These are phyloP conservation scores for Nestor notabilis DNA, from an alignment of 2,113 vertebrate species.

Conservation along the genomic window DNA sequence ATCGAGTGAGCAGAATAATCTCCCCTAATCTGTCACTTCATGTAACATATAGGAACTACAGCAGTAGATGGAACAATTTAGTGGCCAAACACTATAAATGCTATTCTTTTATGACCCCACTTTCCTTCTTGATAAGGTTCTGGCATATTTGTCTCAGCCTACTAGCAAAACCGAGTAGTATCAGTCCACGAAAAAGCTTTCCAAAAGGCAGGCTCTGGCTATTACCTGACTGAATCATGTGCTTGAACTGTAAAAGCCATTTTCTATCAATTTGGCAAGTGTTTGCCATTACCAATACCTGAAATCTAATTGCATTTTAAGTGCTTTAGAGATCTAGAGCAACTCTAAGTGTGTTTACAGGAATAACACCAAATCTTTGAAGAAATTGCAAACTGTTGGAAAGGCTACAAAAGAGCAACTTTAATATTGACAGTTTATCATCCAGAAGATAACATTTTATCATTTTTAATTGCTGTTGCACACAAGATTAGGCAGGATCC, in stretches of 20 bases:
- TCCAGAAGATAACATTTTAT: background rate
- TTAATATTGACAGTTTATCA: background rate
- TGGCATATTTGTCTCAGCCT: background rate
- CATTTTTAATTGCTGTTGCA: background rate
- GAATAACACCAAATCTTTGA: background rate
- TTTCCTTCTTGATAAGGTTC: background rate
- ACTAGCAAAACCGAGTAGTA: background rate
- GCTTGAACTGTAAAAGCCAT: background rate
- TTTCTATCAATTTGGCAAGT: background rate
- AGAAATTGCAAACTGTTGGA: background rate
- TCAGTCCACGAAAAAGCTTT: background rate
- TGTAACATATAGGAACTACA: background rate
- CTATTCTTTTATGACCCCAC: background rate
- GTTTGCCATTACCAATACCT: background rate
- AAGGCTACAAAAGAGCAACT: background rate
- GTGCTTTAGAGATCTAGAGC: background rate
- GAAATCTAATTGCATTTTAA: slow-evolving; percentile 19
- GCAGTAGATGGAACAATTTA: background rate
- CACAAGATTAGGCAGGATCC: fast-evolving
- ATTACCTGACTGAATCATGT: background rate
- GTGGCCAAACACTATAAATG: background rate
- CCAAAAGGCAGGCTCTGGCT: background rate
- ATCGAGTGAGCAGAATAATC: background rate
- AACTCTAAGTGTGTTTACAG: background rate
- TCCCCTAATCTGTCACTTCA: background rate